Base-by-base conservation (phyloP, 2,888 invertebrate genomes). In the Lingula anatina region DNA sequence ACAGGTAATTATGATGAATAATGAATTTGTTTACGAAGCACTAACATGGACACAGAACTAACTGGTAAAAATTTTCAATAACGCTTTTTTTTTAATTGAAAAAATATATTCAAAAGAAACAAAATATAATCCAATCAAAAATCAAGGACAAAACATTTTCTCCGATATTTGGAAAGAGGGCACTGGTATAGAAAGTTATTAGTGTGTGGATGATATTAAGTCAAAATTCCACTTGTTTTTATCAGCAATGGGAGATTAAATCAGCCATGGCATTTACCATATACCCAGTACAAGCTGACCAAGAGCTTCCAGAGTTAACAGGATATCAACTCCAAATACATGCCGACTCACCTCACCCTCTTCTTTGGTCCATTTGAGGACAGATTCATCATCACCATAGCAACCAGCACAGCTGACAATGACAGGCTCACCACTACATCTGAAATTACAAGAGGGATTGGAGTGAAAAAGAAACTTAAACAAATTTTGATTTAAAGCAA, bases 311-410 rank as follows among this genome's bases (percentile, higher is more conserved):
- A n/a, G n/a, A n/a, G n/a, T n/a, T n/a, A n/a, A n/a, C n/a, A n/a
- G n/a, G n/a, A n/a, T n/a, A n/a, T n/a, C n/a, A n/a, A n/a, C n/a
- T n/a, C n/a, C n/a, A n/a, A n/a, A n/a, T n/a, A n/a, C n/a, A n/a
- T n/a, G n/a, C n/a, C n/a, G n/a, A 31, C 44, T 54, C 59, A 72
- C 71, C 61, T 78, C 77, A 54, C 73, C 69, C 40, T 68, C 57
- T 52, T 76, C 77, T 50, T 67, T 68, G 25, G 61, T 71, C 81
- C 81, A 81, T 44, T 75, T 70, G n/a, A 81, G 63, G n/a, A 81
- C 73, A 20, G 79, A 73, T 61, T 80, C 80, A 50, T 80, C 80
- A 56, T 80, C 81, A 23, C 75, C 75, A 62, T 77, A 78, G 53
- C 71, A 74, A 45, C 81, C 81, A 48, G 79, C 72, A 50, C 80